Evolutionary conservation across 2,797 vertebrate species (phyloP).

Genomic region (Hippoglossus hippoglossus): DNA sequence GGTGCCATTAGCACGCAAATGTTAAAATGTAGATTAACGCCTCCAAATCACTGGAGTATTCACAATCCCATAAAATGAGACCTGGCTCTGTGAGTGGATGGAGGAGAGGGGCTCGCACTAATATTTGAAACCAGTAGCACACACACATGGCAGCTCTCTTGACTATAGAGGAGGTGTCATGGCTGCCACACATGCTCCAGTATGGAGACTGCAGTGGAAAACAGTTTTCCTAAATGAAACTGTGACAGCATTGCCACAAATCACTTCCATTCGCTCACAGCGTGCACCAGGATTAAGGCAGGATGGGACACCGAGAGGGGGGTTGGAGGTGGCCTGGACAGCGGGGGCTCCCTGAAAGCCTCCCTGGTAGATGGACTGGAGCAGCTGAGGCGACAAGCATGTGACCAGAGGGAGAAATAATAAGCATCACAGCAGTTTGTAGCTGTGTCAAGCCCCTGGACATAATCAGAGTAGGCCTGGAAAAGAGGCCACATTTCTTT

Average conservation of each 20-base stretch:
- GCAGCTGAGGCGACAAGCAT: conserved; percentile 80
- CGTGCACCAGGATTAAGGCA: conserved; percentile 21
- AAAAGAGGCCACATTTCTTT: conserved; percentile 9
- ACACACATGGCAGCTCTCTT: not conserved
- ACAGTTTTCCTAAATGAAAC: conserved; percentile 2
- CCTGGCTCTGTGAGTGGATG: not conserved
- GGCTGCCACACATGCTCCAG: conserved; percentile 31
- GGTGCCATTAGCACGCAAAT: conserved; percentile 6
- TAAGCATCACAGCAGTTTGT: conserved; percentile 52
- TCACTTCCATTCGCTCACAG: conserved; percentile 18
- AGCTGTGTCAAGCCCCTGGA: conserved; percentile 10
- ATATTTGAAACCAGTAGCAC: not conserved
- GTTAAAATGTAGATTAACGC: conserved; percentile 14
- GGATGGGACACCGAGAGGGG: conserved; percentile 8
- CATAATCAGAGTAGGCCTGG: not conserved
- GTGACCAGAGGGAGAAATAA: conserved; percentile 63
- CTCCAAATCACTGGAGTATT: conserved; percentile 21
- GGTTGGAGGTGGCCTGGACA: not conserved
- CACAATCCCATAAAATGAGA: conserved; percentile 17
- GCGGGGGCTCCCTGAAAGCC: conserved; percentile 38
- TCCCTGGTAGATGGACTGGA: conserved; percentile 68
- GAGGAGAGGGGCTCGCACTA: not conserved
- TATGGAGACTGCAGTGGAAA: not conserved
- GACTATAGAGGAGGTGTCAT: conserved; percentile 36
- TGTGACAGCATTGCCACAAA: conserved; percentile 18